Conservation (phyloP, 2,888 invertebrate genomes). For the Hypercompe scribonia region DNA sequence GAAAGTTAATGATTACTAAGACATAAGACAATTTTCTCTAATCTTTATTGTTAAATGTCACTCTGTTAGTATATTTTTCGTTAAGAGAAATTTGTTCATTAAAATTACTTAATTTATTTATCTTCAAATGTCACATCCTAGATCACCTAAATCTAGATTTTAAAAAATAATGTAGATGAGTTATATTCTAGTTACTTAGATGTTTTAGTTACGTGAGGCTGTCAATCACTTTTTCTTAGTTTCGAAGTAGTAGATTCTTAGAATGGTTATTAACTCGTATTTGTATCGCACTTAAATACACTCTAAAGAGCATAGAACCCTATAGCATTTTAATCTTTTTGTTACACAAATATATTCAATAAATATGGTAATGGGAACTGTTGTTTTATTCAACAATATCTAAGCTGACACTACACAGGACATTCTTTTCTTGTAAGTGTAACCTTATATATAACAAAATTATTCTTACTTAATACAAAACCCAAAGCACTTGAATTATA, state of each 20-base stretch:
- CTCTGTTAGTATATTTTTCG: background rate
- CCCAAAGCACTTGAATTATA: no score
- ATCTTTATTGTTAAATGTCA: background rate
- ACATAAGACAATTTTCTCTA: background rate
- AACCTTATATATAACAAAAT: no score
- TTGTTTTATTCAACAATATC: background rate
- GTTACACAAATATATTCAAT: background rate
- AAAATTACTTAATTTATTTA: background rate
- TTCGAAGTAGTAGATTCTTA: background rate
- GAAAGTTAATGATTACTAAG: background rate
- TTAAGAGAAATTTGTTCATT: background rate
- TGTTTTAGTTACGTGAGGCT: no score
- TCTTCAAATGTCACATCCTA: background rate
- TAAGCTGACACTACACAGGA: no score
- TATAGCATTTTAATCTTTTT: background rate
- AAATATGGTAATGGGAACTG: background rate
- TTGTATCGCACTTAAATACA: background rate
- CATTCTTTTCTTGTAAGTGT: no score
- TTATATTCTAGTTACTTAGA: no score
- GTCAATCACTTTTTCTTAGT: background rate
- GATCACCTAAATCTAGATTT: no score
- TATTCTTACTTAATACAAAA: no score
- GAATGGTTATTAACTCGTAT: background rate
- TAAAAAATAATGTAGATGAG: no score
- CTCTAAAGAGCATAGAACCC: background rate